These are phyloP conservation scores for Hirtodrosophila duncani DNA, from an alignment of 2,888 invertebrate genomes.

Conservation along the genomic window DNA sequence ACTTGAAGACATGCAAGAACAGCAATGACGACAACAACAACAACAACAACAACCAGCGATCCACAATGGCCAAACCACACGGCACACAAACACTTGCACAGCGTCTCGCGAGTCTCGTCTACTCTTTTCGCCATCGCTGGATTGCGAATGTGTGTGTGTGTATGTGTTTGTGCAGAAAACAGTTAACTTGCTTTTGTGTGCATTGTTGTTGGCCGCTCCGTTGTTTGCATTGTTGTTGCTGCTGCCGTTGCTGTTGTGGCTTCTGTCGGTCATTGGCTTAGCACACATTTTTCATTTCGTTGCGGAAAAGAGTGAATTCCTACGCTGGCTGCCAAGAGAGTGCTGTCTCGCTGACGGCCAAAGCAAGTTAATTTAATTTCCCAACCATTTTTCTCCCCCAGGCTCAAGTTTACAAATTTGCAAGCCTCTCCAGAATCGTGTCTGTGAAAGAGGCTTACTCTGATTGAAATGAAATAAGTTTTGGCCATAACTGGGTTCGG, in stretches of 20 bases:
- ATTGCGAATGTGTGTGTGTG: slow-evolving; percentile 49
- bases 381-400: too few relatives aligned
- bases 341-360: too few relatives aligned
- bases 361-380: too few relatives aligned
- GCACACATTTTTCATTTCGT: slow-evolving; percentile 77
- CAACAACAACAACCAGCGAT: slow-evolving; percentile 6
- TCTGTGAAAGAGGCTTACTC: too few relatives aligned
- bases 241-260: slow-evolving; percentile 37
- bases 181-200: slow-evolving; percentile 61
- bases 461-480: too few relatives aligned
- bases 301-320: slow-evolving; percentile 75
- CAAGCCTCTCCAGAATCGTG: too few relatives aligned
- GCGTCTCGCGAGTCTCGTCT: slow-evolving; percentile 16
- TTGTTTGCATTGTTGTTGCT: slow-evolving; percentile 49
- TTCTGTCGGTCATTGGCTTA: slow-evolving; percentile 78
- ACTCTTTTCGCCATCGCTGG: slow-evolving; percentile 24
- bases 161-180: slow-evolving; percentile 53
- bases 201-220: slow-evolving; percentile 44
- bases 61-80: too few relatives aligned
- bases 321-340: slow-evolving; percentile 11
- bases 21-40: slow-evolving; percentile 32
- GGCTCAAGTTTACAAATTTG: too few relatives aligned
- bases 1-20: slow-evolving; percentile 38
- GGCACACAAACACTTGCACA: slow-evolving; percentile 36
- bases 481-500: too few relatives aligned